Evolutionary conservation across 35 echinoderm and acorn worm species (phyloP).

Genomic region (Stichopus chloronotus): DNA sequence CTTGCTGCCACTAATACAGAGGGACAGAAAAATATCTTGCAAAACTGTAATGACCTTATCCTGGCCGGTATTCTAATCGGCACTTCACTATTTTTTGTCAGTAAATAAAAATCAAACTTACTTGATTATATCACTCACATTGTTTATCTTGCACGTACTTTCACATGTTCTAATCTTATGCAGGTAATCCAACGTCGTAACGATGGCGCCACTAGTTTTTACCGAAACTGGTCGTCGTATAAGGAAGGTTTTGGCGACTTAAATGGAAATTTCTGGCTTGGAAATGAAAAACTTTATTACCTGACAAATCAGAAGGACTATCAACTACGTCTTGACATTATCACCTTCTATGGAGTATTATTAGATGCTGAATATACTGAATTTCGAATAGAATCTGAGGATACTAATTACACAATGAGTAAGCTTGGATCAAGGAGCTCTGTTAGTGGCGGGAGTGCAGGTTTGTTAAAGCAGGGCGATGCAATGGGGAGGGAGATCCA

Average conservation of each 20-base stretch:
- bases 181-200: conserved; percentile 51
- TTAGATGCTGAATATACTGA: neutral
- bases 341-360: neutral
- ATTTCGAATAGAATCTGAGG: conserved; percentile 12
- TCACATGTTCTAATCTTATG: neutral
- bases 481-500: too few relatives aligned
- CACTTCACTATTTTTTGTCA: too few relatives aligned
- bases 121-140: too few relatives aligned
- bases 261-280: conserved; percentile 10
- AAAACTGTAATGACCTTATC: too few relatives aligned
- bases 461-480: neutral
- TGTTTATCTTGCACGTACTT: too few relatives aligned
- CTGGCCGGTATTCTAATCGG: too few relatives aligned
- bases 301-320: neutral
- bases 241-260: conserved; percentile 46
- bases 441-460: neutral
- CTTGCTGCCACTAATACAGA: too few relatives aligned
- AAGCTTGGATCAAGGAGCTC: neutral
- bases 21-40: too few relatives aligned
- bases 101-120: too few relatives aligned
- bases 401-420: neutral
- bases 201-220: conserved; percentile 10
- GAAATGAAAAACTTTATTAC: conserved; percentile 16
- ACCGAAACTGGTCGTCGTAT: conserved; percentile 5
- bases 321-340: conserved; percentile 16